Conservation (phyloP, 1,140 invertebrate species). For the Pseudoatta argentina region DNA sequence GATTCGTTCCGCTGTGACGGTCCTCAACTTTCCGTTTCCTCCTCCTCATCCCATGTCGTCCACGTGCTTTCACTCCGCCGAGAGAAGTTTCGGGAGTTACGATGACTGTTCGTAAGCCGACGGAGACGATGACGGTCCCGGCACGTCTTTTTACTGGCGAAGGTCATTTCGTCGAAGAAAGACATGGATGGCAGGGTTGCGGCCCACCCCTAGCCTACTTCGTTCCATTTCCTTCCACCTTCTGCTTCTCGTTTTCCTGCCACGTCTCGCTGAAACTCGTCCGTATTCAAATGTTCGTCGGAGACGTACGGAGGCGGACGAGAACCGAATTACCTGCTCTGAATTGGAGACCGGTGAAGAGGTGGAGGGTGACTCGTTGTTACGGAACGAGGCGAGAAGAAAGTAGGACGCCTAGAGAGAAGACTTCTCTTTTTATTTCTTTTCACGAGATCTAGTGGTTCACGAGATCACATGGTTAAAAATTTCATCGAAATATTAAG, state of each 20-base stretch:
- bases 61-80: conserved; percentile 30
- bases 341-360: conserved; percentile 53
- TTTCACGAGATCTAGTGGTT: background rate
- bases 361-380: conserved; percentile 25
- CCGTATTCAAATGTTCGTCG: conserved; percentile 62
- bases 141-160: conserved; percentile 58
- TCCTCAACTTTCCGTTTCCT: background rate
- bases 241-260: conserved; percentile 42
- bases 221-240: conserved; percentile 9
- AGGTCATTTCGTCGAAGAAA: conserved; percentile 54
- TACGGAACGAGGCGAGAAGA: conserved; percentile 36
- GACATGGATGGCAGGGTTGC: conserved; percentile 29
- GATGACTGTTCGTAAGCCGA: conserved; percentile 66
- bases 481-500: background rate
- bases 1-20: conserved; percentile 36
- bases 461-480: conserved; percentile 1
- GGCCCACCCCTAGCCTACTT: conserved; percentile 45
- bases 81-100: conserved; percentile 69
- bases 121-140: conserved; percentile 59
- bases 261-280: conserved; percentile 47
- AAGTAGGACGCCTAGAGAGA: conserved; percentile 35
- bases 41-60: conserved; percentile 1
- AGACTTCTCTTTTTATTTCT: conserved; percentile 31
- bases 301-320: conserved; percentile 37
- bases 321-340: conserved; percentile 60